phyloP scores from a whole-genome alignment of 2,113 vertebrate genomes.

The Sturnus vulgaris region DNA sequence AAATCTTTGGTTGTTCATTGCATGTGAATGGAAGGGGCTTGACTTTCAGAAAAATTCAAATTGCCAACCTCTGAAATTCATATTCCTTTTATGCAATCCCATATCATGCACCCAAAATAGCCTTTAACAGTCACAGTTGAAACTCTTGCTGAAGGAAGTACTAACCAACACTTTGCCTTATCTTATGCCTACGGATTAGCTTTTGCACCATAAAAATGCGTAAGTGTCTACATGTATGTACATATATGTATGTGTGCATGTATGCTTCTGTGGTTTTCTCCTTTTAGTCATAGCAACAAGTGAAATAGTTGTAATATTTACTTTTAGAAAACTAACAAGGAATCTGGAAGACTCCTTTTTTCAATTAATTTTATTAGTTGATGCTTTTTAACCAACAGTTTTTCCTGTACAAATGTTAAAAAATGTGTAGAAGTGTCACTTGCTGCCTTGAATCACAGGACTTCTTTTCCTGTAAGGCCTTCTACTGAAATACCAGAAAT shows the following conservation, averaged over 20 bases:
- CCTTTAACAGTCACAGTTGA: not conserved
- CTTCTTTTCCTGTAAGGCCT: constrained; percentile 1
- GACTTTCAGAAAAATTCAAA: not conserved
- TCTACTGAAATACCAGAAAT: constrained; percentile 25
- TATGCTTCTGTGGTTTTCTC: not conserved
- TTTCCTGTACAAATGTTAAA: not conserved
- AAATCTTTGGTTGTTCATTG: not conserved
- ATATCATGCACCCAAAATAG: not conserved
- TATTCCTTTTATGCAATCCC: not conserved
- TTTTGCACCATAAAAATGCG: not conserved
- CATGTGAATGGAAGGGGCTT: not conserved
- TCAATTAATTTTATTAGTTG: not conserved
- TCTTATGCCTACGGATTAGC: not conserved
- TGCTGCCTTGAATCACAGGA: not conserved
- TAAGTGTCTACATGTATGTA: not conserved
- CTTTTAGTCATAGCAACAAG: not conserved
- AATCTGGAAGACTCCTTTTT: not conserved
- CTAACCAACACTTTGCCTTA: not conserved
- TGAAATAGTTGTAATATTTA: not conserved
- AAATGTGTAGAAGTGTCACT: not conserved
- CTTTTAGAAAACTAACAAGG: not conserved
- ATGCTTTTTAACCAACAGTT: not conserved
- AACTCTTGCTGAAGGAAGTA: not conserved
- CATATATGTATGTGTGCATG: not conserved
- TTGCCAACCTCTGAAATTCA: not conserved